A percentile compares a stretch with the other conserved stretches of the same genome.
These are phyloP conservation scores for Phymatocera aterrima DNA, from an alignment of 2,888 invertebrate genomes.

Conservation along the genomic window DNA sequence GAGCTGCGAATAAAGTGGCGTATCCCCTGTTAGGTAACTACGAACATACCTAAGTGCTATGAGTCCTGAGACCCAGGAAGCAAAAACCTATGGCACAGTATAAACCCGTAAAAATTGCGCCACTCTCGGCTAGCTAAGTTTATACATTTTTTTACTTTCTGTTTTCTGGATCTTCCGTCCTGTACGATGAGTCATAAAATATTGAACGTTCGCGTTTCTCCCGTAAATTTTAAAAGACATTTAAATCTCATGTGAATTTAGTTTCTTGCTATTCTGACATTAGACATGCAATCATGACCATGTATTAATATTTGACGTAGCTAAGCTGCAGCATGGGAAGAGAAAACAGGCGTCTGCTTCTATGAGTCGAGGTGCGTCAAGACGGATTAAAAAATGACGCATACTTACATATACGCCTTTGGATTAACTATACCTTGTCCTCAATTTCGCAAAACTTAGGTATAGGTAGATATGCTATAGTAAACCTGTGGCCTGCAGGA, in stretches of 20 bases:
- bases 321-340: neutral
- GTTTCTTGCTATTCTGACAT: neutral
- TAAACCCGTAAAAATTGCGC: neutral
- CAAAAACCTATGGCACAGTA: neutral
- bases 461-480: neutral
- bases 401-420: slow-evolving; percentile 13
- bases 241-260: no score
- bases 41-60: neutral
- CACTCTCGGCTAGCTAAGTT: no score
- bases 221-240: no score
- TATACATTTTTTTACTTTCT: neutral
- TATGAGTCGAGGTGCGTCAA: neutral
- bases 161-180: no score
- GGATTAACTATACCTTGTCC: neutral
- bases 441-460: slow-evolving; percentile 4
- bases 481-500: neutral
- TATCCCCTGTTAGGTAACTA: slow-evolving; percentile 46
- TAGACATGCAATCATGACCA: neutral
- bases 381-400: slow-evolving; percentile 20
- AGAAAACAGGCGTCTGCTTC: neutral
- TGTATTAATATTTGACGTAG: neutral
- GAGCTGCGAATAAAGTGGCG: slow-evolving; percentile 19
- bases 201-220: no score
- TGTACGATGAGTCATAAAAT: no score
- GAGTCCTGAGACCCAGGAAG: slow-evolving; percentile 5